These are phyloP conservation scores for Nannobrachium achirus DNA, from an alignment of 2,113 vertebrate species.

Conservation along the genomic window DNA sequence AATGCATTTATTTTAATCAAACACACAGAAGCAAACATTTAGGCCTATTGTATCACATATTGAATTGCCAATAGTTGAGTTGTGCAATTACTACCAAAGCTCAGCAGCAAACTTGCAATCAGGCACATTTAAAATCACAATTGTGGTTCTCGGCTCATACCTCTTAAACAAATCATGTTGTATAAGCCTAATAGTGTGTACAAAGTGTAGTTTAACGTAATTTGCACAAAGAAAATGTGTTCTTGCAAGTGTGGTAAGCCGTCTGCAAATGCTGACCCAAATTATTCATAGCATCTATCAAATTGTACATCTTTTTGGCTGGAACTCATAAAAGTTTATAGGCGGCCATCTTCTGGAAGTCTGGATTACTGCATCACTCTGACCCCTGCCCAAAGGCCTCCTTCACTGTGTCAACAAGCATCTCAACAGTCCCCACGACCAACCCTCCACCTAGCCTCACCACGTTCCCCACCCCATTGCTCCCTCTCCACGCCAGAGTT, in stretches of 20 bases:
- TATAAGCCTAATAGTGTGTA: not conserved
- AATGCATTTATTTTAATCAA: slow-evolving; percentile 60
- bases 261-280: slow-evolving; percentile 33
- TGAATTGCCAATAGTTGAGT: slow-evolving; percentile 9
- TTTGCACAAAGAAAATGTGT: not conserved
- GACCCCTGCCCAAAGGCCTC: slow-evolving; percentile 58
- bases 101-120: not conserved
- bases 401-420: slow-evolving; percentile 36
- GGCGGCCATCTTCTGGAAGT: not conserved
- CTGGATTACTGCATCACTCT: slow-evolving; percentile 19
- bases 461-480: slow-evolving; percentile 59
- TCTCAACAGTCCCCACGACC: slow-evolving; percentile 43
- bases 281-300: slow-evolving; percentile 27
- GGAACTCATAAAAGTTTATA: slow-evolving; percentile 17
- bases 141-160: slow-evolving; percentile 9
- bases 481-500: slow-evolving; percentile 61
- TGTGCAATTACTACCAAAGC: slow-evolving; percentile 43
- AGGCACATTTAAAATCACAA: slow-evolving; percentile 32
- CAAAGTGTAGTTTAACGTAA: no score
- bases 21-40: slow-evolving; percentile 28
- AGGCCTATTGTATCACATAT: slow-evolving; percentile 6
- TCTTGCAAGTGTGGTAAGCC: not conserved
- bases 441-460: slow-evolving; percentile 41
- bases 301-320: not conserved
- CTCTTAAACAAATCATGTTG: slow-evolving; percentile 41